Evolutionary conservation across 2,113 vertebrate species (phyloP).

Genomic region (Galeopterus variegatus): DNA sequence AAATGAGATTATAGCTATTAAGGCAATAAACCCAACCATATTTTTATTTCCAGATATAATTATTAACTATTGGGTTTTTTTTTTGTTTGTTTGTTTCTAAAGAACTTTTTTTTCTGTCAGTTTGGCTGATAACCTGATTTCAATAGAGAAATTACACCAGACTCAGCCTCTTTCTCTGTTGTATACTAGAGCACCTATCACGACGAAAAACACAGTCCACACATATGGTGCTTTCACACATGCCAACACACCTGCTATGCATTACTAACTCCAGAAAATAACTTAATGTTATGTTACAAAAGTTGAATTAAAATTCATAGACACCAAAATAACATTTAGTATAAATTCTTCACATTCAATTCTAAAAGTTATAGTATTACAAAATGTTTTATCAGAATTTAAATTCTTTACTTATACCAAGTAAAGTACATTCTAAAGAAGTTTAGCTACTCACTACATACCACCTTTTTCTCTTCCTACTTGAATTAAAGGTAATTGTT

Average conservation of each 20-base stretch:
- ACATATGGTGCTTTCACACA: background rate
- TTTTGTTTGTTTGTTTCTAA: background rate
- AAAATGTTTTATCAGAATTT: background rate
- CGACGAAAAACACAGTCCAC: background rate
- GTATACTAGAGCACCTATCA: background rate
- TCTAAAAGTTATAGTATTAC: background rate
- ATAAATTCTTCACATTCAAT: conserved; percentile 15
- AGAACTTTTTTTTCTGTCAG: no score
- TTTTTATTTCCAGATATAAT: background rate
- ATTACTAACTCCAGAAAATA: background rate
- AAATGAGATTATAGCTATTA: background rate
- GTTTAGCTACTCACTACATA: background rate
- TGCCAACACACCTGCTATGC: background rate
- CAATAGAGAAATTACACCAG: background rate
- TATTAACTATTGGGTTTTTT: background rate
- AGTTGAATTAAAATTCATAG: background rate
- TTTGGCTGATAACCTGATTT: background rate
- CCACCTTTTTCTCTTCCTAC: background rate
- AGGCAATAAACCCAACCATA: background rate
- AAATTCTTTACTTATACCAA: background rate
- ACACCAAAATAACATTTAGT: background rate
- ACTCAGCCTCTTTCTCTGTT: background rate
- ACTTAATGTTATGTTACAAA: background rate
- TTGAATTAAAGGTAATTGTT: background rate
- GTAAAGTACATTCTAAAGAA: background rate